Conservation (phyloP, 2,797 vertebrate genomes). For the Channallabes apus region DNA sequence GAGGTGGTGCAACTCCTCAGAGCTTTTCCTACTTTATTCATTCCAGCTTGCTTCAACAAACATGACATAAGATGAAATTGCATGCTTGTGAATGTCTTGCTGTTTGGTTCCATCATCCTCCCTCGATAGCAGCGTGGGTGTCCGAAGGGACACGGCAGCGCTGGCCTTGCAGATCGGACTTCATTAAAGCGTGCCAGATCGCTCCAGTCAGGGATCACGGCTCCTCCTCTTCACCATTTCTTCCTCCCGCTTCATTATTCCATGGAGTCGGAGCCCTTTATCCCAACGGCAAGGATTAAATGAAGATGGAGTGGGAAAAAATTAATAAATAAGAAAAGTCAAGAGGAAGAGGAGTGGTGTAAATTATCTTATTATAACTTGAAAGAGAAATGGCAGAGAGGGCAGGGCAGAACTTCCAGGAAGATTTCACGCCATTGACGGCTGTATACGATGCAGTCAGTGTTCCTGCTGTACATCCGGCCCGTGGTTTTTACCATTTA, state of each 20-base stretch:
- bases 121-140: constrained; percentile 17
- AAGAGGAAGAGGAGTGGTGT: constrained; percentile 48
- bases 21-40: neutral
- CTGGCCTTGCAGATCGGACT: constrained; percentile 71
- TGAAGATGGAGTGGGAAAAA: constrained; percentile 57
- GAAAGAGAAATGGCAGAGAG: constrained; percentile 65
- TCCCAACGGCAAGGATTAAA: constrained; percentile 67
- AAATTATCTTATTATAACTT: constrained; percentile 75
- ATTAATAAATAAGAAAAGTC: constrained; percentile 58
- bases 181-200: constrained; percentile 71
- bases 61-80: neutral
- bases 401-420: constrained; percentile 50
- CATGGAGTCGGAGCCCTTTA: constrained; percentile 54
- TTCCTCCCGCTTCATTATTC: constrained; percentile 25
- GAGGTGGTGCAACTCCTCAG: neutral
- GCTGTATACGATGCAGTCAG: neutral
- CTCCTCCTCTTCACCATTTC: constrained; percentile 29
- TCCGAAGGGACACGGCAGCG: constrained; percentile 60
- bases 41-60: neutral
- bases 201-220: constrained; percentile 66
- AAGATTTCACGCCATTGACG: constrained; percentile 41
- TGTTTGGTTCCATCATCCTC: constrained; percentile 44
- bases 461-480: neutral
- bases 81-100: constrained; percentile 26
- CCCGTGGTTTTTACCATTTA: neutral